Percentiles rank a stretch among this genome's conserved stretches.
Conservation (phyloP, 1,140 invertebrate species). For the Oreohelix idahoensis region DNA sequence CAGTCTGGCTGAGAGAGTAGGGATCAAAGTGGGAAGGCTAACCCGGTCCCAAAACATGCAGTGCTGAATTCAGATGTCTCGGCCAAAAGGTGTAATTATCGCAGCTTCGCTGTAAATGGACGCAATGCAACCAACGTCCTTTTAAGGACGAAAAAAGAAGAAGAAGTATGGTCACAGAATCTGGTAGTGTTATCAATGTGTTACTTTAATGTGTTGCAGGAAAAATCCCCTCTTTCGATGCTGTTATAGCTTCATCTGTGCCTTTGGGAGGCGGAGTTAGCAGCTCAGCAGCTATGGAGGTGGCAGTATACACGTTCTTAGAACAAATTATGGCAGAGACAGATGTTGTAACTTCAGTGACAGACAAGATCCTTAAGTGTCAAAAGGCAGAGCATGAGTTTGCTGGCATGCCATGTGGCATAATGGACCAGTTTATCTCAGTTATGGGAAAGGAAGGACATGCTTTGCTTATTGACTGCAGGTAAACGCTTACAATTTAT, state of each 20-base stretch:
- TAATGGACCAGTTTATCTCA: slow-evolving; percentile 96
- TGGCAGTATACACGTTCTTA: slow-evolving; percentile 88
- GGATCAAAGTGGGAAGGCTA: too few species aligned
- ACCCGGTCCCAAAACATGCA: too few species aligned
- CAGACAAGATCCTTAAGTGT: slow-evolving; percentile 85
- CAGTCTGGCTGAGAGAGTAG: too few species aligned
- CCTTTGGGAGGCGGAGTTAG: slow-evolving; percentile 91
- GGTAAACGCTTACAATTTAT: too few species aligned
- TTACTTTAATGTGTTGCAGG: slow-evolving; percentile 42
- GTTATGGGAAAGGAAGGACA: slow-evolving; percentile 84
- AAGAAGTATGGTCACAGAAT: too few species aligned
- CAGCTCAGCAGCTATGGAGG: slow-evolving; percentile 92
- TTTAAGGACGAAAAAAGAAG: too few species aligned
- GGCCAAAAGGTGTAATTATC: too few species aligned
- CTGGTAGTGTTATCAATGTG: too few species aligned
- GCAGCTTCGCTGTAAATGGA: too few species aligned
- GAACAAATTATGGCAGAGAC: slow-evolving; percentile 75
- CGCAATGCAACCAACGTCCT: too few species aligned
- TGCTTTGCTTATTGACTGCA: slow-evolving; percentile 90
- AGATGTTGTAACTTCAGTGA: slow-evolving; percentile 44
- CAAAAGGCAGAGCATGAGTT: slow-evolving; percentile 93
- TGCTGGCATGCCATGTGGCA: slow-evolving; percentile 91
- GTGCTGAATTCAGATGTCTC: too few species aligned
- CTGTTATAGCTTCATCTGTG: slow-evolving; percentile 84
- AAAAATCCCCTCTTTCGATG: slow-evolving; percentile 81